Evolutionary conservation across 2,888 invertebrate species (phyloP).

Genomic region (Zygothrica quintamaculata): DNA sequence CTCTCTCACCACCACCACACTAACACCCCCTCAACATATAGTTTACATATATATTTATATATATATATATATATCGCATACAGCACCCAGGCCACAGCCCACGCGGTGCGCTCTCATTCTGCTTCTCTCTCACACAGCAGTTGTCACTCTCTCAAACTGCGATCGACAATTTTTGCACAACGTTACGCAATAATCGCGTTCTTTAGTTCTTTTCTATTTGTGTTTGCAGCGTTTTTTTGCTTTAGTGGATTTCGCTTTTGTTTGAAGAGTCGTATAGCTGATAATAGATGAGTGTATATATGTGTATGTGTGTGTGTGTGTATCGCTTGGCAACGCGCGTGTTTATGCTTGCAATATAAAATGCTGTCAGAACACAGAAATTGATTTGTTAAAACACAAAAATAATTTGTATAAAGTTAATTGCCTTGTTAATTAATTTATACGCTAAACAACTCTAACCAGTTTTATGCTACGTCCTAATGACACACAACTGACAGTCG

Average conservation of each 20-base stretch:
- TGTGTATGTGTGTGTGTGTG: neutral
- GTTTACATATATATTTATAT: too few relatives aligned
- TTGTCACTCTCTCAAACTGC: constrained; percentile 26
- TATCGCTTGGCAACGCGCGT: neutral
- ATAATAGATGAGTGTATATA: constrained; percentile 20
- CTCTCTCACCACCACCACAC: neutral
- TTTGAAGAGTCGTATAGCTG: constrained; percentile 35
- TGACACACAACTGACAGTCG: constrained; percentile 55
- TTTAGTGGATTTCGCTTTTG: constrained; percentile 31
- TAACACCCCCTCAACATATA: neutral
- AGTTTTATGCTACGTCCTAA: constrained; percentile 49
- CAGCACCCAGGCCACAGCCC: constrained; percentile 12
- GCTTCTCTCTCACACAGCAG: constrained; percentile 3
- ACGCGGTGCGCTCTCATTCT: constrained; percentile 20
- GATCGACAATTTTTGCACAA: constrained; percentile 43
- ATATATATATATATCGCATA: neutral
- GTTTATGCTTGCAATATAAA: neutral
- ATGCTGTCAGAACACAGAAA: too few relatives aligned
- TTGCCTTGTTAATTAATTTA: neutral
- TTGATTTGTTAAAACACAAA: neutral
- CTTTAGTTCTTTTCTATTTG: constrained; percentile 37
- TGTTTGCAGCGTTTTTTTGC: constrained; percentile 33
- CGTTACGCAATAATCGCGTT: constrained; percentile 73
- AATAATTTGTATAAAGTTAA: neutral
- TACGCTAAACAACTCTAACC: constrained; percentile 29